These are phyloP conservation scores for Campoletis raptor DNA, from an alignment of 2,888 invertebrate genomes.

Conservation along the genomic window DNA sequence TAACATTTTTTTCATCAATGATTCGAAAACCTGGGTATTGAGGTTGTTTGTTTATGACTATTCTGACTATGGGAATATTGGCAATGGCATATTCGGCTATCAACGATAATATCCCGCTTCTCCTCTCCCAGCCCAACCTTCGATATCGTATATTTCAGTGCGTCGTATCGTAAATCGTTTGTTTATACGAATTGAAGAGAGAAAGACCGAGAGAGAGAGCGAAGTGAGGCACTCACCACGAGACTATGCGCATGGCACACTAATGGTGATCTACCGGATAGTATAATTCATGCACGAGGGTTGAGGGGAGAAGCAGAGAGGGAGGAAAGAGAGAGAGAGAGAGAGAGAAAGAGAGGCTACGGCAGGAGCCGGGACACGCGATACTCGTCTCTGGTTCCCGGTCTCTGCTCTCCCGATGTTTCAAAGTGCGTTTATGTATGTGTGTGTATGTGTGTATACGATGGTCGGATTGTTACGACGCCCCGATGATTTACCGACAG, in stretches of 20 bases:
- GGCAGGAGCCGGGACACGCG: conserved; percentile 69
- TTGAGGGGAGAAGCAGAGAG: conserved; percentile 38
- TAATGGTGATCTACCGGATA: conserved; percentile 77
- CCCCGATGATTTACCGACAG: conserved; percentile 68
- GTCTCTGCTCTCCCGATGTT: conserved; percentile 53
- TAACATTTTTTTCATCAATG: background rate
- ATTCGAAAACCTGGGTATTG: conserved; percentile 1
- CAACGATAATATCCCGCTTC: conserved; percentile 47
- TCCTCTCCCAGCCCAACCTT: background rate
- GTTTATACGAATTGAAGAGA: conserved; percentile 35
- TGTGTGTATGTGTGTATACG: conserved; percentile 7
- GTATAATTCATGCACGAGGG: conserved; percentile 77
- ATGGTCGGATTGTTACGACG: conserved; percentile 66
- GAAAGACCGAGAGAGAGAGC: conserved; percentile 3
- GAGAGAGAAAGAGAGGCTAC: background rate
- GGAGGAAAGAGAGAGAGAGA: background rate
- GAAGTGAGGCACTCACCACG: conserved; percentile 39
- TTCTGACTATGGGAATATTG: conserved; percentile 15
- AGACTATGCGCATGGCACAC: conserved; percentile 59
- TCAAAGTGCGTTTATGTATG: conserved; percentile 22
- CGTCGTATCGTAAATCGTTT: conserved; percentile 53
- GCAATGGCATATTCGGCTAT: conserved; percentile 38
- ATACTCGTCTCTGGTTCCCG: conserved; percentile 66
- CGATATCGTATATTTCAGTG: conserved; percentile 35
- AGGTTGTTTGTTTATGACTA: background rate